Base-by-base conservation (phyloP, 2,797 vertebrate genomes). In the Galaxias olidus region DNA sequence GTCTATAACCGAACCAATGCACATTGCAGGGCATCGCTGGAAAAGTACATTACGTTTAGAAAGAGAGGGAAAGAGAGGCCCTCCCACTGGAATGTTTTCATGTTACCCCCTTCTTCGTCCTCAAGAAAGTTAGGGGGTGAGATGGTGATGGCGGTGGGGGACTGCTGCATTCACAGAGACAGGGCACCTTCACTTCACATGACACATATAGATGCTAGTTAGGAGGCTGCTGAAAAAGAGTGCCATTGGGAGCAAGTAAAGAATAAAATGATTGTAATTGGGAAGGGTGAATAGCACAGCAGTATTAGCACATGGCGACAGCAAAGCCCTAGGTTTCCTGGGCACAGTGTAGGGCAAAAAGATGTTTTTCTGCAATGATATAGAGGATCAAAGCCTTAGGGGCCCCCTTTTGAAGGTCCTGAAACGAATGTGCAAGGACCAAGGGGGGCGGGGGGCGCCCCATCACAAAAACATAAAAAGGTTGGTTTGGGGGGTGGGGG, bases 371-470 rank as follows among this genome's bases (percentile, higher is more conserved):
- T 79, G 84, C 87, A 91, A 86, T 86, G 86, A 93, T 91, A 90
- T 91, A 91, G 91, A 89, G 93, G 91, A 97, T 98, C 95, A 98
- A 98, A 98, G 95, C 90, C 90, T 68, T 83, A 89, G 92, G 94
- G 94, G 95, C 94, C 95, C 90, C 95, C 95, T 96, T 96, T 93
- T 97, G 93, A 97, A 96, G 90, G 87, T 84, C 88, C 92, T 91
- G 93, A 93, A 94, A 94, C 92, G 90, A 95, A 94, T 92, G 85
- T 92, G 87, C 85, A 90, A 82, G 85, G 88, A 85, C 89, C 85
- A 87, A 85, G 81, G 81, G 86, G 87, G 86, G 78, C 77, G 78
- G 77, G 79, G 85, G 90, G 88, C 89, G 86, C 89, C 90, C 91
- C 89, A 91, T 88, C 92, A 91, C 86, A 88, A 80, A 89, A 86